A percentile compares a stretch with the other conserved stretches of the same genome.
Evolutionary conservation across 2,113 vertebrate genomes (phyloP).

Genomic region (Ginglymostoma cirratum): DNA sequence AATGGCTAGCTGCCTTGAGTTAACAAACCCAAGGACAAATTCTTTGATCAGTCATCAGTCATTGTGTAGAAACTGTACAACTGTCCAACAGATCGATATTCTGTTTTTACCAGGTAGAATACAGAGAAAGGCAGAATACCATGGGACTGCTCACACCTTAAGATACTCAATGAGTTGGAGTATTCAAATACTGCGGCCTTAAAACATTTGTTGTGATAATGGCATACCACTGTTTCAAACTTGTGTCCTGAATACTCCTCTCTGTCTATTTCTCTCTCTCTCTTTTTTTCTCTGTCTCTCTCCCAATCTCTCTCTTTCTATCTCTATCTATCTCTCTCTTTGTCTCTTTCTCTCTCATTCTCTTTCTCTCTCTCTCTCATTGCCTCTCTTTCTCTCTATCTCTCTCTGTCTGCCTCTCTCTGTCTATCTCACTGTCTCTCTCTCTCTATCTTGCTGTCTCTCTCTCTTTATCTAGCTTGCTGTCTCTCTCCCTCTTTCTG

Average conservation of each 20-base stretch:
- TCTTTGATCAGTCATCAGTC: constrained; percentile 3
- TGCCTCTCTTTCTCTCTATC: no score
- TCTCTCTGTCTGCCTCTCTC: no score
- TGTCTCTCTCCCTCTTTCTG: no score
- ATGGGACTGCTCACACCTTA: neutral
- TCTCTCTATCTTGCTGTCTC: no score
- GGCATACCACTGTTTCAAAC: neutral
- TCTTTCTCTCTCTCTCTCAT: no score
- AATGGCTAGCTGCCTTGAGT: neutral
- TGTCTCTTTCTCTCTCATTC: no score
- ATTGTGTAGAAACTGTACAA: neutral
- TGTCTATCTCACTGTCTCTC: no score
- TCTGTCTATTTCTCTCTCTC: neutral
- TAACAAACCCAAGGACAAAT: neutral
- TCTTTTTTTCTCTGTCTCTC: no score
- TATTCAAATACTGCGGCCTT: neutral
- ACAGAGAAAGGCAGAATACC: neutral
- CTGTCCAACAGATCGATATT: neutral
- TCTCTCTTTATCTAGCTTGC: no score
- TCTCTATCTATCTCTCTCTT: no score
- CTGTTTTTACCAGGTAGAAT: neutral
- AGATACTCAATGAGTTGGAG: neutral
- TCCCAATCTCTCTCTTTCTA: no score
- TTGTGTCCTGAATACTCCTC: neutral
- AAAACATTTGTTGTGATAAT: neutral